Conservation (phyloP, 2,888 invertebrate species). For the Nemurella pictetii region DNA sequence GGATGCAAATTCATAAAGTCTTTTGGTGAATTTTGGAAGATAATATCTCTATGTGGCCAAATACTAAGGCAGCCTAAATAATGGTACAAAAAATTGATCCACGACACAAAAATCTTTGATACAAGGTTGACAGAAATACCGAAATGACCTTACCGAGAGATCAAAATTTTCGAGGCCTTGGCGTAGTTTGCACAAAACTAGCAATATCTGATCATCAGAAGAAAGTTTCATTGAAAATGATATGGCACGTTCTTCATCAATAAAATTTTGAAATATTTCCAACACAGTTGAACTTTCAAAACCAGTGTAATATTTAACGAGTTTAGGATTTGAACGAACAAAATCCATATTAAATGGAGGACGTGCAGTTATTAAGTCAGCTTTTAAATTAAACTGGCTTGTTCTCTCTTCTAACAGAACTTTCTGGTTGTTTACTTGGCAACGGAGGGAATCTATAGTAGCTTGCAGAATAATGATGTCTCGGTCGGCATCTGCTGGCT, state of each 20-base stretch:
- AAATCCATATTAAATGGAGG: background rate
- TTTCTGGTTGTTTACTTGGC: background rate
- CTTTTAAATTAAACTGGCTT: background rate
- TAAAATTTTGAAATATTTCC: slow-evolving; percentile 18
- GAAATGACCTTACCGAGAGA: slow-evolving; percentile 20
- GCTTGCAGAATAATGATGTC: background rate
- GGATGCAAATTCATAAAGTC: slow-evolving; percentile 24
- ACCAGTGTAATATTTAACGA: slow-evolving; percentile 14
- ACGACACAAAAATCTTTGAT: slow-evolving; percentile 2
- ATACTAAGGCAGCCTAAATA: slow-evolving; percentile 26
- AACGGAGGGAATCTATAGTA: background rate
- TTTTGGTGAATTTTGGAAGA: slow-evolving; percentile 20
- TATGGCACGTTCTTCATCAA: background rate
- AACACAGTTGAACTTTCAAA: slow-evolving; percentile 7
- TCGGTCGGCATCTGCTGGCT: background rate
- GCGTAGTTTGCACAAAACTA: slow-evolving; percentile 24
- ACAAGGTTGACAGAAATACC: slow-evolving; percentile 10
- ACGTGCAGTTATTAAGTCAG: no score
- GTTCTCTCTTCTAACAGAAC: background rate
- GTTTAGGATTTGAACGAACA: background rate
- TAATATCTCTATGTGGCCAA: slow-evolving; percentile 28
- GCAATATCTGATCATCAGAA: slow-evolving; percentile 19
- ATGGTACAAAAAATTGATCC: slow-evolving; percentile 23
- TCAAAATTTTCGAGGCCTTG: slow-evolving; percentile 26
- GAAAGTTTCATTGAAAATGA: slow-evolving; percentile 4